Evolutionary conservation across 92 coral and sea anemone species (phyloP).

Genomic region (Zoanthus sansibaricus): DNA sequence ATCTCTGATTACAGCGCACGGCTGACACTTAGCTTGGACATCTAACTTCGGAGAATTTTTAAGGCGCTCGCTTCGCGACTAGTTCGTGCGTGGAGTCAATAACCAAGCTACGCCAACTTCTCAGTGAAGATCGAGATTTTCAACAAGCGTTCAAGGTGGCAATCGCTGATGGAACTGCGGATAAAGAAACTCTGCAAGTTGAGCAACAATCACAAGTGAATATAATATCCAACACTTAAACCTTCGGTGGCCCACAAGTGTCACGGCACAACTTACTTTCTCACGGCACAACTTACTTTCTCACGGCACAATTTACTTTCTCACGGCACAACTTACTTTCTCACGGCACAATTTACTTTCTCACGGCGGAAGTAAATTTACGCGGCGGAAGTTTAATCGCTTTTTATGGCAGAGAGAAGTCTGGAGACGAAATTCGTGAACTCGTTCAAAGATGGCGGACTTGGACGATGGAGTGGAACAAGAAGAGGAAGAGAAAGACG

Average conservation of each 20-base stretch:
- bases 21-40: constrained; percentile 62
- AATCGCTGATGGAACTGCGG: constrained; percentile 47
- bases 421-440: constrained; percentile 10
- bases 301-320: not conserved
- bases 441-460: constrained; percentile 13
- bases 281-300: constrained; percentile 5
- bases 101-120: constrained; percentile 56
- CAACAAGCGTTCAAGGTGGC: constrained; percentile 57
- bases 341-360: constrained; percentile 23
- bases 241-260: not conserved
- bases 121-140: constrained; percentile 55
- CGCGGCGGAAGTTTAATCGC: constrained; percentile 19
- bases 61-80: constrained; percentile 62
- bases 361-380: constrained; percentile 18
- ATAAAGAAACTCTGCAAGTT: constrained; percentile 56
- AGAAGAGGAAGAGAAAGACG: constrained; percentile 8
- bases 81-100: constrained; percentile 61
- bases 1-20: constrained; percentile 62
- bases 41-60: constrained; percentile 64
- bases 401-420: constrained; percentile 20
- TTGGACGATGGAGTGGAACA: constrained; percentile 12
- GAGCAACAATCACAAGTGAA: constrained; percentile 54
- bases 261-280: constrained; percentile 25
- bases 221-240: not conserved
- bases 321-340: not conserved